Percentiles rank a stretch among this genome's conserved stretches.
phyloP scores from a whole-genome alignment of 1,140 invertebrate genomes.

The Acromyrmex heyeri region DNA sequence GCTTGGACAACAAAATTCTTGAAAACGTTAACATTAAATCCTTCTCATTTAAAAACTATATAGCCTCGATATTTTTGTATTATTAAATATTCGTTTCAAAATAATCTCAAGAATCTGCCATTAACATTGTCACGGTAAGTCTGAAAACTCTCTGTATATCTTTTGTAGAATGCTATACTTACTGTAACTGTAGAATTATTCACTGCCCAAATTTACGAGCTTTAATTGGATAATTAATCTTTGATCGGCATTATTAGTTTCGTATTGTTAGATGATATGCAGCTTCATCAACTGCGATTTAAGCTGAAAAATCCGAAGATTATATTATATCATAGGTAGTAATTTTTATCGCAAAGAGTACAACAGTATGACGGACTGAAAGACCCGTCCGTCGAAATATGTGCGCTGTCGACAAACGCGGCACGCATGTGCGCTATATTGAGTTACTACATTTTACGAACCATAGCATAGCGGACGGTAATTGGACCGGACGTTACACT shows the following conservation, averaged over 20 bases:
- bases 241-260: neutral
- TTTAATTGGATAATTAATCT: neutral
- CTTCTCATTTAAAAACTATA: too few species aligned
- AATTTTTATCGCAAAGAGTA: conserved; percentile 9
- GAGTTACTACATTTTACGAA: conserved; percentile 53
- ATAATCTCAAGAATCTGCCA: too few species aligned
- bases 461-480: conserved; percentile 37
- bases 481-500: conserved; percentile 67
- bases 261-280: neutral
- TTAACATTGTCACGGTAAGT: too few species aligned
- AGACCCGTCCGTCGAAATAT: conserved; percentile 22
- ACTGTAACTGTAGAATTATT: neutral
- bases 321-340: neutral
- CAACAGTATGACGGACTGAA: neutral
- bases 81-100: too few species aligned
- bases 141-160: too few species aligned
- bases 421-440: conserved; percentile 52
- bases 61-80: too few species aligned
- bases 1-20: too few species aligned
- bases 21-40: too few species aligned
- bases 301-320: neutral
- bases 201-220: neutral
- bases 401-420: conserved; percentile 27
- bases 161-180: too few species aligned
- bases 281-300: neutral